phyloP scores from a whole-genome alignment of 2,113 vertebrate species.

The Alligator mississippiensis region DNA sequence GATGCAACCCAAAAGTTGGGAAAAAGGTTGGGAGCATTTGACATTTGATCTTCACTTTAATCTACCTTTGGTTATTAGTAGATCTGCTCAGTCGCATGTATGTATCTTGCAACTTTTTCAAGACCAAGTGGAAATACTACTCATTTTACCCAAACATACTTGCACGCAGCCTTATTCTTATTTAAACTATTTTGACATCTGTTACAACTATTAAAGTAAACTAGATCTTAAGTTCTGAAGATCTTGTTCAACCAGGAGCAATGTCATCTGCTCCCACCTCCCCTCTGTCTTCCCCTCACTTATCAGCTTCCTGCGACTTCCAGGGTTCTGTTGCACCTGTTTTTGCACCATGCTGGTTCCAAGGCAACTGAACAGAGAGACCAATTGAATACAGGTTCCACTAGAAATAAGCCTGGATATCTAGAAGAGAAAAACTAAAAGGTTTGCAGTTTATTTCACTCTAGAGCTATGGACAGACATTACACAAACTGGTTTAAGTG shows the following conservation, averaged over 20 bases:
- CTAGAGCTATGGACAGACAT: background rate
- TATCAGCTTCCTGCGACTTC: background rate
- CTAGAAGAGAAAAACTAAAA: conserved; percentile 1
- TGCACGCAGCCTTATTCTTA: background rate
- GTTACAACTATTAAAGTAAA: background rate
- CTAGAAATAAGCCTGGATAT: background rate
- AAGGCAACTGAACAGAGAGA: background rate
- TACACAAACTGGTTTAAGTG: too few relatives aligned
- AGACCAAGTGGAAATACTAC: background rate
- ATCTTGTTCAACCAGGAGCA: background rate
- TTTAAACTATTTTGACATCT: background rate
- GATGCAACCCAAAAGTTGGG: background rate
- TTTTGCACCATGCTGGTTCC: conserved; percentile 6
- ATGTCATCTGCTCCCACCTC: background rate
- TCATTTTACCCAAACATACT: background rate
- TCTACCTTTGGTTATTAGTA: background rate
- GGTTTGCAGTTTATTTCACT: background rate
- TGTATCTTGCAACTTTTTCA: background rate
- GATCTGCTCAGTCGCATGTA: background rate
- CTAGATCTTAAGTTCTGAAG: background rate
- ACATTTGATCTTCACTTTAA: background rate
- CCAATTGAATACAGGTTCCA: conserved; percentile 30
- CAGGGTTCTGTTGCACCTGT: background rate
- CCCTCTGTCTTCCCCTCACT: background rate
- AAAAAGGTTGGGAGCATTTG: background rate